Evolutionary conservation across 2,888 invertebrate genomes (phyloP), one percentile per base, ranked within the genome.

Genomic region (Litoditis marina): DNA sequence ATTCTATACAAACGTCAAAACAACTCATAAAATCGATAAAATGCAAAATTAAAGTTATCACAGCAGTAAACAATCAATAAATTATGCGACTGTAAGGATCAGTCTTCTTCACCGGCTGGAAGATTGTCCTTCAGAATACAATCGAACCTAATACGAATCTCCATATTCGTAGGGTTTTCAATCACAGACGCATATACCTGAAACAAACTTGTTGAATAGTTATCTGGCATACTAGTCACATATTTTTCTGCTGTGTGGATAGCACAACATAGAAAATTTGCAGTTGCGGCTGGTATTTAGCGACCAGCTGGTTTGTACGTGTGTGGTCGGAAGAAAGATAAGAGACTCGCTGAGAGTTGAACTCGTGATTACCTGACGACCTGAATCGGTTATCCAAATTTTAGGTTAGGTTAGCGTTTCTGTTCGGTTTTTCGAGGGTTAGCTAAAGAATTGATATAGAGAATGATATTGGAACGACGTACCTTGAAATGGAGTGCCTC

Each of bases 101-200:
- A 79, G 62, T 79, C 74, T 42, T 98, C 96, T 87, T 98, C 98
- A 27, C 98, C 96, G 44, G 94, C 94, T 11, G 98, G 96, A 78
- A 96, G 91, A 1, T 94, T 93, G 85, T 98, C 98, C 86, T 96
- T 95, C 82, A 98, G 86, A 84, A 92, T 88, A 83, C 93, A 90
- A 68, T 94, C 89, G 84, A 94, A 96, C 84, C 94, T 94, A 2
- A 98, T 90, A 80, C 94, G 87, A 25, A 99, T 86, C 86, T 98
- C 98, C 25, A 95, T 98, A 47, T 78, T 75, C 13, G 75, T 63
- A 19, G 77, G 69, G 47, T 70, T 71, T 49, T 75, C 73, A 8
- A 74, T 54, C 11, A 68, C 69, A 1, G 75, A 67, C 1, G 73
- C 71, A 39, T 61, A 63, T 1, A 88, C 87, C 88, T 88, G 77